These are phyloP conservation scores for Ariopsis seemanni DNA, from an alignment of 2,113 vertebrate species.

Conservation along the genomic window DNA sequence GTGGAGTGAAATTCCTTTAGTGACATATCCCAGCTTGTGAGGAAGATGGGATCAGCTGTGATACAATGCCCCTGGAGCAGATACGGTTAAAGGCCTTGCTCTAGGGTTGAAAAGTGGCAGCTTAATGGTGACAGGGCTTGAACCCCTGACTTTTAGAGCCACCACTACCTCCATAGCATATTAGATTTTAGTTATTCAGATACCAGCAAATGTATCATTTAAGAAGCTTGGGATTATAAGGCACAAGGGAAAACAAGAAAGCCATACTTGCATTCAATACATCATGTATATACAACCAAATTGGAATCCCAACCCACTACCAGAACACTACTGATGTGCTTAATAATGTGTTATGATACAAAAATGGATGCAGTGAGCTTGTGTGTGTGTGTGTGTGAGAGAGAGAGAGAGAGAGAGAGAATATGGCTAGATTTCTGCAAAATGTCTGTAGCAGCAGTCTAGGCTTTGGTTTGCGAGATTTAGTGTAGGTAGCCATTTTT, in stretches of 20 bases:
- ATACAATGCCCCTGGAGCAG: too few species aligned
- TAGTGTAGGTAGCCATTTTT: conserved; percentile 72
- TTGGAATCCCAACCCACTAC: conserved; percentile 44
- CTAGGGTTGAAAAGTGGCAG: too few species aligned
- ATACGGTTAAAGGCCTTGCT: too few species aligned
- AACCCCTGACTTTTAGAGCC: too few species aligned
- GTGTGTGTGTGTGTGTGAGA: conserved; percentile 1
- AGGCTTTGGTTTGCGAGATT: conserved; percentile 67
- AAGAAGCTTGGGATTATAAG: not conserved
- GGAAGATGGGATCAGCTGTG: too few species aligned
- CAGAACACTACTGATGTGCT: conserved; percentile 45
- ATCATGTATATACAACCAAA: conserved; percentile 47
- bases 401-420: not conserved
- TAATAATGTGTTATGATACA: conserved; percentile 54
- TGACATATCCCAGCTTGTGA: too few species aligned
- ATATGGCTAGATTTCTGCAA: conserved; percentile 27
- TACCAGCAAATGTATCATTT: not conserved
- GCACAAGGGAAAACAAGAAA: conserved; percentile 16
- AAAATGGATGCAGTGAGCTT: conserved; percentile 19
- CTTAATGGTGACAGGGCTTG: too few species aligned
- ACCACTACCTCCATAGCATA: conserved; percentile 7
- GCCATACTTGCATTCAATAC: conserved; percentile 39
- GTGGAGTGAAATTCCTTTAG: too few species aligned
- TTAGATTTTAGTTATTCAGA: conserved; percentile 5
- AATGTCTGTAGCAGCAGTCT: conserved; percentile 60